These are phyloP conservation scores for Borostomias antarcticus DNA, from an alignment of 2,797 vertebrate species.

Conservation along the genomic window DNA sequence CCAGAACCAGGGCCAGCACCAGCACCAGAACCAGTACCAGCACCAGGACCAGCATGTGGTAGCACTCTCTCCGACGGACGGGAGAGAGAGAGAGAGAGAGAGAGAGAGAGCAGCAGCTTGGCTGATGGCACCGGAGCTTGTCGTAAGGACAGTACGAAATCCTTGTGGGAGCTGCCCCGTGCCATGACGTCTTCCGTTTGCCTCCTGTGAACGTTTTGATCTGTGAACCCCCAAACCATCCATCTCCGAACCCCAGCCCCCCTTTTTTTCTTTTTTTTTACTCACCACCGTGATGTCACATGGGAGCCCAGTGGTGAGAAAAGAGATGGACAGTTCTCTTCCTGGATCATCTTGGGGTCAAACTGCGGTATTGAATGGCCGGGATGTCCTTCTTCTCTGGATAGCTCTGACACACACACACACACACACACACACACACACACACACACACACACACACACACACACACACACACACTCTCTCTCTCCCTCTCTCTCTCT, in stretches of 20 bases:
- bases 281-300: constrained; percentile 30
- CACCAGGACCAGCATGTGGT: constrained; percentile 67
- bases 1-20: constrained; percentile 5
- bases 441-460: background rate
- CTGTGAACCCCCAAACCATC: background rate
- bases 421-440: background rate
- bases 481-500: background rate
- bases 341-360: constrained; percentile 45
- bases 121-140: constrained; percentile 56
- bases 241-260: too few species aligned
- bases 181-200: constrained; percentile 26
- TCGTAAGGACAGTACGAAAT: constrained; percentile 41
- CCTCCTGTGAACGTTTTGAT: constrained; percentile 32
- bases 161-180: constrained; percentile 40
- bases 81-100: background rate
- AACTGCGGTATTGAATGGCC: constrained; percentile 45
- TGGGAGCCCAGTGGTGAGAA: constrained; percentile 5
- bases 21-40: too few species aligned
- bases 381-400: constrained; percentile 34
- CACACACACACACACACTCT: background rate
- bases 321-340: constrained; percentile 50
- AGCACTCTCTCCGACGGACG: constrained; percentile 54
- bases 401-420: constrained; percentile 23
- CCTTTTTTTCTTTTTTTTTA: constrained; percentile 19
- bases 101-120: constrained; percentile 26